A percentile compares a stretch with the other conserved stretches of the same genome.
Conservation (phyloP, 2,888 invertebrate genomes). For the Tortricodes alternella region DNA sequence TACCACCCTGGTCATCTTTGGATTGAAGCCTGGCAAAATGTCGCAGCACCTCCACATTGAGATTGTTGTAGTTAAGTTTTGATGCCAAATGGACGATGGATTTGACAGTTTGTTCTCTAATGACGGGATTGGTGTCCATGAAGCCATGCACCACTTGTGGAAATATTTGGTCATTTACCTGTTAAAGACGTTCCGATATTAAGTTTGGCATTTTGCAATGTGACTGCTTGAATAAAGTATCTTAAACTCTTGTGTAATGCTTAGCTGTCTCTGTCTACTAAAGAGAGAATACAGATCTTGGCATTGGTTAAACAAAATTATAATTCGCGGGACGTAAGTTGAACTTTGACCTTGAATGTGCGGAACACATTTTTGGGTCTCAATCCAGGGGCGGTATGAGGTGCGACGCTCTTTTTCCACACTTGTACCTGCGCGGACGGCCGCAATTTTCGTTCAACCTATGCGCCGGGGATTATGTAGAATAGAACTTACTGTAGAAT, state of each 20-base stretch:
- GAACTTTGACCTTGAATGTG: too few relatives aligned
- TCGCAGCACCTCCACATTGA: slow-evolving; percentile 97
- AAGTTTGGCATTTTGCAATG: background rate
- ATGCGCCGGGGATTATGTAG: background rate
- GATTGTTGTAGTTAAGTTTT: slow-evolving; percentile 98
- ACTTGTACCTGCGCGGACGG: too few relatives aligned
- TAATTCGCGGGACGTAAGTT: too few relatives aligned
- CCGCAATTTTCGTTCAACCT: too few relatives aligned
- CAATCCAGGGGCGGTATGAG: too few relatives aligned
- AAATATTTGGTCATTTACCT: slow-evolving; percentile 97
- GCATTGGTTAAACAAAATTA: too few relatives aligned
- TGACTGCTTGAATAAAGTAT: too few relatives aligned
- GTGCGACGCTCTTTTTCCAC: too few relatives aligned
- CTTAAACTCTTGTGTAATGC: too few relatives aligned
- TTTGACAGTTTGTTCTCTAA: slow-evolving; percentile 98
- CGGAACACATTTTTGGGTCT: too few relatives aligned
- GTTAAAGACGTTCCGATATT: slow-evolving; percentile 65
- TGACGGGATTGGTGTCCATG: slow-evolving; percentile 97
- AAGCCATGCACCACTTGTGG: slow-evolving; percentile 97
- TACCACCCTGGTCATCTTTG: slow-evolving; percentile 96
- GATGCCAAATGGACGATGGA: slow-evolving; percentile 97
- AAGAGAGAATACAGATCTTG: too few relatives aligned
- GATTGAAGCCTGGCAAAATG: slow-evolving; percentile 98
- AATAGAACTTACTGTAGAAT: slow-evolving; percentile 82
- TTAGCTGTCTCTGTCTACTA: too few relatives aligned